Percentiles rank a stretch among this genome's conserved stretches.
phyloP scores from a whole-genome alignment of 2,113 vertebrate genomes.

The Tetrax tetrax region DNA sequence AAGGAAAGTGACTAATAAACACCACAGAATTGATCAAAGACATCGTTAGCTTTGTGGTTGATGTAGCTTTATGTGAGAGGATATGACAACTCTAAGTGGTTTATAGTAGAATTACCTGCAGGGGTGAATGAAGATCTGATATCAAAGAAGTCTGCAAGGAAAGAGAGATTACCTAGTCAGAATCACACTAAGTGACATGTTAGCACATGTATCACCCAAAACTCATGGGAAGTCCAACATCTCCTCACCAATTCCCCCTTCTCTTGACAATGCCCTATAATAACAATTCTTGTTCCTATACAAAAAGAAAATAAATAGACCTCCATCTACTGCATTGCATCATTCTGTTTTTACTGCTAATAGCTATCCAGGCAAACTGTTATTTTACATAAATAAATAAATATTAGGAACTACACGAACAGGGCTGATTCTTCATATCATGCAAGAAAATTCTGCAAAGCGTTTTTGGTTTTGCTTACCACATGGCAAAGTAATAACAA shows the following conservation, averaged over 20 bases:
- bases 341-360: neutral
- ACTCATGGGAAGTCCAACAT: neutral
- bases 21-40: slow-evolving; percentile 3
- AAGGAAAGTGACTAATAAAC: slow-evolving; percentile 6
- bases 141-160: neutral
- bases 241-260: neutral
- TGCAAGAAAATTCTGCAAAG: neutral
- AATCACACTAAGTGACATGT: neutral
- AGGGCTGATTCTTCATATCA: neutral
- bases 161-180: neutral
- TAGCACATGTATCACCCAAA: neutral
- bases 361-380: neutral
- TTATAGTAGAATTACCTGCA: slow-evolving; percentile 7
- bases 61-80: neutral
- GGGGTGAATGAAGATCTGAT: neutral
- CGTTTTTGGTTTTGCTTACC: neutral
- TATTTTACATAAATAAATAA: neutral
- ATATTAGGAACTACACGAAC: neutral
- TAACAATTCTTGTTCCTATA: neutral
- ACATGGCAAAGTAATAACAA: neutral
- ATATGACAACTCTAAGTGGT: neutral
- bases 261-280: neutral
- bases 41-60: neutral
- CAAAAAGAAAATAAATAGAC: neutral
- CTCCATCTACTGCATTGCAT: neutral